phyloP scores from a whole-genome alignment of 2,888 invertebrate species.

The Capitulum mitella region DNA sequence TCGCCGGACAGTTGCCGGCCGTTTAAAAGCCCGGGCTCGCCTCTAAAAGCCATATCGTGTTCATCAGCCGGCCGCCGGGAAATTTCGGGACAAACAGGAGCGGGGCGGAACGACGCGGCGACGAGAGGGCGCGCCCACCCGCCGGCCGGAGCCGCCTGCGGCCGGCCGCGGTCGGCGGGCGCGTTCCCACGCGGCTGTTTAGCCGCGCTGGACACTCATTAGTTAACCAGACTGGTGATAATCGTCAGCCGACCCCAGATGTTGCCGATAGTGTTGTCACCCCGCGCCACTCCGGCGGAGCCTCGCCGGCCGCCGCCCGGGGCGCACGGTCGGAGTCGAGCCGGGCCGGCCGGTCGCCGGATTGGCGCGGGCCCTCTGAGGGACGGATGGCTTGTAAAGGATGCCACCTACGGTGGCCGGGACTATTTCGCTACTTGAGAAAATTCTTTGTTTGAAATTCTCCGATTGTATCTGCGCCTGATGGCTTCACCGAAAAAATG shows the following conservation, averaged over 20 bases:
- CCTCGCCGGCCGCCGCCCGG: not conserved
- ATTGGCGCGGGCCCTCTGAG: not conserved
- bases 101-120: not conserved
- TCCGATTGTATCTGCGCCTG: not conserved
- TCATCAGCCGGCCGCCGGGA: not conserved
- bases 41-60: conserved; percentile 4
- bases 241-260: not conserved
- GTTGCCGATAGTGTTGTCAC: conserved; percentile 14
- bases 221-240: conserved; percentile 17
- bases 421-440: conserved; percentile 22
- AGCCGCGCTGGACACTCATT: conserved; percentile 11
- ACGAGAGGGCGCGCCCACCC: not conserved
- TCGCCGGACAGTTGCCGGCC: not conserved
- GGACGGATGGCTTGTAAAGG: conserved; percentile 18
- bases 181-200: conserved; percentile 6
- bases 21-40: conserved; percentile 1
- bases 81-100: not conserved
- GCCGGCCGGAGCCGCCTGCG: not conserved
- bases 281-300: not conserved
- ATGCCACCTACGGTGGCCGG: conserved; percentile 14
- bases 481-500: conserved; percentile 11
- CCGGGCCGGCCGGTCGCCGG: not conserved
- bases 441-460: conserved; percentile 6
- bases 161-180: not conserved
- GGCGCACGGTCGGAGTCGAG: not conserved